These are phyloP conservation scores for Neoniphon sammara DNA, from an alignment of 2,797 vertebrate genomes.

Conservation along the genomic window DNA sequence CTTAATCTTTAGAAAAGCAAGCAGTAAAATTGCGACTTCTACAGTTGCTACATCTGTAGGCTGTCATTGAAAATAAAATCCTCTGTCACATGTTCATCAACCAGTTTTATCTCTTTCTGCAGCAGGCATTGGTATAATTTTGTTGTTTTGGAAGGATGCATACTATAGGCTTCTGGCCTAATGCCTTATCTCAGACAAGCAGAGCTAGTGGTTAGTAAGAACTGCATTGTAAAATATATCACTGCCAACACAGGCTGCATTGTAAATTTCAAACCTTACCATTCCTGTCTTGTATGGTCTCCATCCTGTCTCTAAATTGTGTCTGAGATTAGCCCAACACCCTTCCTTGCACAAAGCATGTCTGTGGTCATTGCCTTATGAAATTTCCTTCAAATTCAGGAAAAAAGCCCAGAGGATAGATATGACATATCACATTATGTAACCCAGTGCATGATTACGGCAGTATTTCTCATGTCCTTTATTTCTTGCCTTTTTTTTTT, in stretches of 20 bases:
- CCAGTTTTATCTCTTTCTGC: constrained; percentile 26
- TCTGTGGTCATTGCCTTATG: neutral
- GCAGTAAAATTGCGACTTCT: neutral
- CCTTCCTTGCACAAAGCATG: neutral
- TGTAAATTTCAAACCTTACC: constrained; percentile 46
- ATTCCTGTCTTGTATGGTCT: constrained; percentile 38
- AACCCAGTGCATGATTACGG: neutral
- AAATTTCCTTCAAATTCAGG: neutral
- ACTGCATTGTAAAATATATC: constrained; percentile 25
- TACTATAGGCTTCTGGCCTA: neutral
- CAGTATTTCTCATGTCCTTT: neutral
- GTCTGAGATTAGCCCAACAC: neutral
- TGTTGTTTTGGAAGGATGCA: constrained; percentile 26
- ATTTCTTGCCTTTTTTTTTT: neutral
- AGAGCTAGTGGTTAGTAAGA: constrained; percentile 28
- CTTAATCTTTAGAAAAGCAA: neutral
- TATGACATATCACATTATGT: neutral
- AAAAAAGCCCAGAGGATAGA: neutral
- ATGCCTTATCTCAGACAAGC: constrained; percentile 53
- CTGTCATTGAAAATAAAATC: neutral
- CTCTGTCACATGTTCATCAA: neutral
- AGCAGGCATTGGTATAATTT: constrained; percentile 14
- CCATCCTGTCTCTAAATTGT: constrained; percentile 28
- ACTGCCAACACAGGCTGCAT: constrained; percentile 28
- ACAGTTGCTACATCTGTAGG: neutral